Evolutionary conservation across 2,888 invertebrate genomes (phyloP), one percentile per base, ranked within the genome.

Genomic region (Chalcis sispes): DNA sequence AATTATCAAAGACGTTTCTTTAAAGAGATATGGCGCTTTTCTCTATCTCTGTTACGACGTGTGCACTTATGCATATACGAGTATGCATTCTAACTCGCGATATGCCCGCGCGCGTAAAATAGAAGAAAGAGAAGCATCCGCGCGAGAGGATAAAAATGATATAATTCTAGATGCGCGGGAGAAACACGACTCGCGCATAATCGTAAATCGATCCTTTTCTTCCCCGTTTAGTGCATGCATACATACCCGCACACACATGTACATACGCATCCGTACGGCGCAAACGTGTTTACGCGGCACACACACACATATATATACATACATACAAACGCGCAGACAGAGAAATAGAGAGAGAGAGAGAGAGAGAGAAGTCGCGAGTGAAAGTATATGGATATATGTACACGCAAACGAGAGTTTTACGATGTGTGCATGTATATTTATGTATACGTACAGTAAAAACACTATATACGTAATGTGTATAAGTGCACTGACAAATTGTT

Each of bases 161-260:
- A 61, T 62, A 64, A 62, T 29, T 72, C 62, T 54, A 62, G 62
- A 64, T 64, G 71, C 54, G 62, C 62, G 62, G 10, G 71, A 62
- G 71, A 64, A 70, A 70, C 69, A 62, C 75, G 75, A 64, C 69
- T 70, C 58, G 54, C 48, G 62, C 70, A 70, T 70, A 75, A 75
- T 70, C 70, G 70, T 75, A 75, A 75, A 75, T 75, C 65, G 75
- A 75, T 70, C 75, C 52, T 58, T 58, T 50, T 64, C 50, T 48
- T 56, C 64, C n/a, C 18, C 48, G 20, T 40, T 15, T 23, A 15
- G 42, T 13, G 25, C 13, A 40, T n/a, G n/a, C n/a, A 27, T 15
- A 36, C 23, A 61, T 13, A 42, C 13, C 61, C n/a, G n/a, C n/a
- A 27, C 27, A 10, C 23, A 23, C 25, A 13, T 25, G 8, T 52